Evolutionary conservation across 2,113 vertebrate species (phyloP), one percentile per base, ranked within the genome.

Genomic region (Trematocara nigrifrons): DNA sequence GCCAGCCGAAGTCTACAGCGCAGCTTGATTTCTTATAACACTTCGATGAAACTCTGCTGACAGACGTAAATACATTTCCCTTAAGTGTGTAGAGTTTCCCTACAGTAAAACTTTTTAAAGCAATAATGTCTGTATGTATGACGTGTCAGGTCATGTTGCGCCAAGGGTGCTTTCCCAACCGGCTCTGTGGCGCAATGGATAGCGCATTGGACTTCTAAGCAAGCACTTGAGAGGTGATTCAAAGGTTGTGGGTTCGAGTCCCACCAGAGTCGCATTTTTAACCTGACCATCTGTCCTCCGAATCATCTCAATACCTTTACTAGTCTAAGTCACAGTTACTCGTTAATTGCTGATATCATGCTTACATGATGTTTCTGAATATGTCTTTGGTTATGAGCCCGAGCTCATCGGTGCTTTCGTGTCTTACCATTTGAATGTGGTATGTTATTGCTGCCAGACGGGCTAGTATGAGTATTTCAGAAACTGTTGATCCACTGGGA

Each of bases 241-340:
- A 92, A 93, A 93, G 90, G 89, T 91, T 93, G 89, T 93, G 85
- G 90, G 90, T 91, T 93, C 90, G 92, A 93, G 89, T 93, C 90
- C 90, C 89, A 92, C 92, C 89, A 84, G 89, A 89, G 90, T 93
- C 86, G 88, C 1, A 6, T 7, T 86, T 89, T 89, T 66, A 66
- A 38, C 61, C 33, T 38, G 33, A 38, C 33, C 2, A 7, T 38
- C 59, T 20, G 59, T 38, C 2, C 18, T 64, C 18, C 6, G 16
- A 71, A 10, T 26, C 5, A 2, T 13, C 2, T 45, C 12, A 47
- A 8, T 26, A 10, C 9, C 3, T 0, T 29, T 47, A 18, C 22
- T 18, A 4, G 7, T 42, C 11, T 71, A 45, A 42, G 18, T 69
- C n/a, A 69, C 35, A 1, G n/a, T 69, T 22, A 66, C 2, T 61